These are phyloP conservation scores for Physeter macrocephalus DNA, from an alignment of 2,113 vertebrate species.

Conservation along the genomic window DNA sequence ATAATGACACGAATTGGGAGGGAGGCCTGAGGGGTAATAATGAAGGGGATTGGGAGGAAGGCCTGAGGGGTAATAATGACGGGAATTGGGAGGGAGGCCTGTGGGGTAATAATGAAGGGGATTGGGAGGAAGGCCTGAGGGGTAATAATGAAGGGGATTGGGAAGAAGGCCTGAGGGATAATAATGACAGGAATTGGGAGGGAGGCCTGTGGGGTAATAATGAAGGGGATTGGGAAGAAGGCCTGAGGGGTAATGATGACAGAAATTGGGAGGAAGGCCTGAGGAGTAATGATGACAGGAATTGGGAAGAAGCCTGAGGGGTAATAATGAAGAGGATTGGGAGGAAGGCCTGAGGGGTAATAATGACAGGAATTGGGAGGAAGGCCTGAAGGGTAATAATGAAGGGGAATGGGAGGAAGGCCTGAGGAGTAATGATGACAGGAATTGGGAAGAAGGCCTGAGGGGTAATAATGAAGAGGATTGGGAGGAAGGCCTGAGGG, in stretches of 20 bases:
- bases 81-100: background rate
- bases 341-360: rapidly evolving
- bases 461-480: rapidly evolving
- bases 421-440: rapidly evolving
- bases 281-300: background rate
- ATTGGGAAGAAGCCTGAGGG: rapidly evolving
- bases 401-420: rapidly evolving
- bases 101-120: background rate
- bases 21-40: too few species aligned
- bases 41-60: rapidly evolving
- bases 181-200: rapidly evolving
- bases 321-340: rapidly evolving
- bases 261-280: background rate
- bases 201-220: rapidly evolving
- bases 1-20: too few species aligned
- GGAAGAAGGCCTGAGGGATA: too few species aligned
- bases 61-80: rapidly evolving
- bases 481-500: background rate
- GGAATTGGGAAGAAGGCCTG: rapidly evolving
- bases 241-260: background rate
- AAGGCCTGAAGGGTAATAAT: rapidly evolving
- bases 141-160: background rate
- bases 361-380: rapidly evolving
- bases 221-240: rapidly evolving
- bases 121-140: background rate